phyloP scores from a whole-genome alignment of 2,888 invertebrate species.

The Epsilonema sp. region DNA sequence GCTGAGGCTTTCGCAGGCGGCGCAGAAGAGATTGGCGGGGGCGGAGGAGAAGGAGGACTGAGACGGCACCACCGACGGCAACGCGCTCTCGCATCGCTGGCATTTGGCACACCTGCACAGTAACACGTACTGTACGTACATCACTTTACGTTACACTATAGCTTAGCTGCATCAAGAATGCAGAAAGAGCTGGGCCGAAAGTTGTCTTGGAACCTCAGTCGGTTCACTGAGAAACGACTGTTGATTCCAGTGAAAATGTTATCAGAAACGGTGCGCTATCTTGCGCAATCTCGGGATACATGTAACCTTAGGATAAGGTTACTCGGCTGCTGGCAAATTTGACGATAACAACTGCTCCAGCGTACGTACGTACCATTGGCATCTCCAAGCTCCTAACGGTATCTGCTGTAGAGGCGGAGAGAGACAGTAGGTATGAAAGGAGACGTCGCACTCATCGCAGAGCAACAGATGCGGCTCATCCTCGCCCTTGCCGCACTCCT shows the following conservation, averaged over 20 bases:
- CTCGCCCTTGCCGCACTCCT: conserved; percentile 79
- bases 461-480: conserved; percentile 80
- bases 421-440: conserved; percentile 96
- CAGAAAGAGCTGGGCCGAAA: no score
- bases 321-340: no score
- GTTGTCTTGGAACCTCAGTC: no score
- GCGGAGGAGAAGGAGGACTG: not conserved
- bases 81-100: conserved; percentile 17
- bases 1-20: conserved; percentile 70
- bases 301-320: no score
- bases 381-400: conserved; percentile 89
- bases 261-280: not conserved
- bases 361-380: conserved; percentile 55
- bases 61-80: conserved; percentile 8
- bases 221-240: no score
- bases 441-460: conserved; percentile 98
- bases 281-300: not conserved
- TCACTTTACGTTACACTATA: no score
- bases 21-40: conserved; percentile 55
- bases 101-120: conserved; percentile 19
- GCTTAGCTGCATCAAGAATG: no score
- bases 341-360: no score
- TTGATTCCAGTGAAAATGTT: no score
- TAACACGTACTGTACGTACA: no score
- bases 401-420: conserved; percentile 79